Evolutionary conservation across 2,113 vertebrate genomes (phyloP).

Genomic region (Laticauda laticaudata): DNA sequence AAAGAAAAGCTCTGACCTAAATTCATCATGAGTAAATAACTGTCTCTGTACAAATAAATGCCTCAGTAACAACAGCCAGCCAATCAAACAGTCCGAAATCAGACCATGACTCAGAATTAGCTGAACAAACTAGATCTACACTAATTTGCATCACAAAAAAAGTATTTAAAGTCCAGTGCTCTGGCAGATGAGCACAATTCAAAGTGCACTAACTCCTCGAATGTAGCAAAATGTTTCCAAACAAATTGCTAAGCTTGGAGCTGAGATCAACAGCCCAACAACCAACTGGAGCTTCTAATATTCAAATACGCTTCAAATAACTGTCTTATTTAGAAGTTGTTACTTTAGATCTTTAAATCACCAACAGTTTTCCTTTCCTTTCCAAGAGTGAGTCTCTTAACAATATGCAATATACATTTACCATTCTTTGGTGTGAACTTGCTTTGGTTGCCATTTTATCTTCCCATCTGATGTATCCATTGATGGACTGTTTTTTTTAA

Average conservation of each 20-base stretch:
- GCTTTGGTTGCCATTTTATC: background rate
- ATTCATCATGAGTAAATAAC: background rate
- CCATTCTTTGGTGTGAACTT: background rate
- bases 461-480: background rate
- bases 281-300: too few species aligned
- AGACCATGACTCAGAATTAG: too few species aligned
- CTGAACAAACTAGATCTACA: too few species aligned
- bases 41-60: background rate
- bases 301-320: background rate
- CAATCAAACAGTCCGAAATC: too few species aligned
- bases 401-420: background rate
- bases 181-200: too few species aligned
- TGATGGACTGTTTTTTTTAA: background rate
- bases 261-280: too few species aligned
- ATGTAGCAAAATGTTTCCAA: too few species aligned
- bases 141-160: too few species aligned
- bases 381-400: background rate
- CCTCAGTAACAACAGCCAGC: too few species aligned
- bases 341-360: background rate
- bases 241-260: too few species aligned
- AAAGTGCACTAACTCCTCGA: too few species aligned
- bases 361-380: background rate
- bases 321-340: background rate
- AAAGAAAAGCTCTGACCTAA: background rate
- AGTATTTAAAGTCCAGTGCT: too few species aligned